phyloP scores from a whole-genome alignment of 2,113 vertebrate species.

The Girardinichthys multiradiatus region DNA sequence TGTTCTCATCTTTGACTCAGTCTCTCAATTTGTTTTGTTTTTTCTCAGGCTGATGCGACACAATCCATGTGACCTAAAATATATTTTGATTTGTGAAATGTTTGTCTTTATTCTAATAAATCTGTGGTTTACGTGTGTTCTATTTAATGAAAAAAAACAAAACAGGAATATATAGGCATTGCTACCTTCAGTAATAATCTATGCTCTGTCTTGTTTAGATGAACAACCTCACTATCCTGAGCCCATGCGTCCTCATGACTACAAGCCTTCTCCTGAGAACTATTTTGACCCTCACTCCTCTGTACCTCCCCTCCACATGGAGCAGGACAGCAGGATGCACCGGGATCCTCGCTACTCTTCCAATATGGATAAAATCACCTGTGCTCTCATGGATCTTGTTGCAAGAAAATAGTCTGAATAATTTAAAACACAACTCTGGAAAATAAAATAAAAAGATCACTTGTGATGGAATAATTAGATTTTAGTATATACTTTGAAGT shows the following conservation, averaged over 20 bases:
- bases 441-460: neutral
- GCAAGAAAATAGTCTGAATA: constrained; percentile 59
- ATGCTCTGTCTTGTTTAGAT: constrained; percentile 21
- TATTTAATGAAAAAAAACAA: too few relatives aligned
- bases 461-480: neutral
- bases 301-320: constrained; percentile 36
- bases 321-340: constrained; percentile 28
- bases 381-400: constrained; percentile 78
- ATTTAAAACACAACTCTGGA: neutral
- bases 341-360: constrained; percentile 48
- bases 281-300: constrained; percentile 46
- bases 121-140: neutral
- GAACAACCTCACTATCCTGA: constrained; percentile 33
- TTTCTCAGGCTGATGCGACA: too few relatives aligned
- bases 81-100: too few relatives aligned
- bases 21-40: too few relatives aligned
- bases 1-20: too few relatives aligned
- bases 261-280: constrained; percentile 16
- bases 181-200: neutral
- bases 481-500: neutral
- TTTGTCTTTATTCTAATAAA: neutral
- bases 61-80: too few relatives aligned
- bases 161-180: neutral
- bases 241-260: constrained; percentile 25
- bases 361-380: constrained; percentile 79